These are phyloP conservation scores for Sphecodes monilicornis DNA, from an alignment of 2,888 invertebrate species.

Conservation along the genomic window DNA sequence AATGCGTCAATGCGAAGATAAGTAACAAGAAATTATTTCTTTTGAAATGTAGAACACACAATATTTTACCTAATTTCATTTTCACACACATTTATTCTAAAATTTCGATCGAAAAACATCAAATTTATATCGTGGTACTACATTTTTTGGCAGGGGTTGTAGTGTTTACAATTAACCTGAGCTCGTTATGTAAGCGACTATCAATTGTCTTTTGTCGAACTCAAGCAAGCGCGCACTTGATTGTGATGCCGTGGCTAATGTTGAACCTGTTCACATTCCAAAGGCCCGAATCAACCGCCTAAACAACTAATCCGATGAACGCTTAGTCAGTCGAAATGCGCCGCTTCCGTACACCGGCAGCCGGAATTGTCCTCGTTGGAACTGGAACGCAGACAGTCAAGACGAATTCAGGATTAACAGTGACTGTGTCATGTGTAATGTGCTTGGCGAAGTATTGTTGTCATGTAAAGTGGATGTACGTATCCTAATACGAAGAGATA, in stretches of 20 bases:
- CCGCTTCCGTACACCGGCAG: slow-evolving; percentile 30
- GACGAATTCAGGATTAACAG: slow-evolving; percentile 43
- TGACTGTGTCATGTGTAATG: slow-evolving; percentile 36
- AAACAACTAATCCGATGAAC: slow-evolving; percentile 46
- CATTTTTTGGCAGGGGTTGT: too few relatives aligned
- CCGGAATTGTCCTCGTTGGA: slow-evolving; percentile 35
- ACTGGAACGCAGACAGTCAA: slow-evolving; percentile 20
- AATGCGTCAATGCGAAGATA: too few relatives aligned
- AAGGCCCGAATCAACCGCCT: slow-evolving; percentile 32
- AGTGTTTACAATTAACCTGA: too few relatives aligned
- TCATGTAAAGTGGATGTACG: slow-evolving; percentile 42
- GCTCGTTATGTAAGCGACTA: neutral
- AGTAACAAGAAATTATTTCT: too few relatives aligned
- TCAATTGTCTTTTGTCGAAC: neutral
- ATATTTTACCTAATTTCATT: too few relatives aligned
- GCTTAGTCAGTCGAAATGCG: slow-evolving; percentile 37
- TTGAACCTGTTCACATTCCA: neutral
- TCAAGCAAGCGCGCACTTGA: neutral
- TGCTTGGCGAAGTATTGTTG: neutral
- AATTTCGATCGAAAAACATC: too few relatives aligned
- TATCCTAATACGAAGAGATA: slow-evolving; percentile 45
- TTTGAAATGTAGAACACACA: too few relatives aligned
- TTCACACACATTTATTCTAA: too few relatives aligned
- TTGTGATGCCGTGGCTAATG: neutral
- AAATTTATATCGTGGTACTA: too few relatives aligned